phyloP scores from a whole-genome alignment of 1,140 invertebrate genomes.

The Solen grandis region DNA sequence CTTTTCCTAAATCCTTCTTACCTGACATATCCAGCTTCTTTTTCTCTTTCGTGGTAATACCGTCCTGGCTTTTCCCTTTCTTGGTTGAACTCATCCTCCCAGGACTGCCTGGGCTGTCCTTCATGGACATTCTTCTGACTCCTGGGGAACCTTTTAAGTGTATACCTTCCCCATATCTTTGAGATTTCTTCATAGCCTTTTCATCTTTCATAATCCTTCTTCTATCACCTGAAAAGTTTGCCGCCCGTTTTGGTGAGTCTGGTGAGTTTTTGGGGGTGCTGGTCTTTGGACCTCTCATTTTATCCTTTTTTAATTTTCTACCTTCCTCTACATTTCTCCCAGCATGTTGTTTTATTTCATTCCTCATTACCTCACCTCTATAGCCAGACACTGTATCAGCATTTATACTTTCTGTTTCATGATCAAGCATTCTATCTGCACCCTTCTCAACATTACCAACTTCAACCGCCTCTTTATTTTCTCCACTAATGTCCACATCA shows the following conservation, averaged over 20 bases:
- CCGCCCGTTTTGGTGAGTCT: conserved; percentile 12
- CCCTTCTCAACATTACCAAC: not conserved
- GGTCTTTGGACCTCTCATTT: conserved; percentile 30
- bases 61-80: not conserved
- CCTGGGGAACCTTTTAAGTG: not conserved
- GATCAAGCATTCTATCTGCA: not conserved
- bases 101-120: not conserved
- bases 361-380: not conserved
- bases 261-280: conserved; percentile 49
- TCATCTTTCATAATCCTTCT: not conserved
- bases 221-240: not conserved
- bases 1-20: not conserved
- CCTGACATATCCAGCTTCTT: not conserved
- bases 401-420: not conserved
- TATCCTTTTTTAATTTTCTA: not conserved
- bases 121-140: not conserved
- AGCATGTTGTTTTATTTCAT: not conserved
- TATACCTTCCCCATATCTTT: not conserved
- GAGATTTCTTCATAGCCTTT: not conserved
- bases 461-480: not conserved
- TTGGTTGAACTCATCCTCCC: not conserved
- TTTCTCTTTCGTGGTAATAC: not conserved
- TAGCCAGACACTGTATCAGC: not conserved
- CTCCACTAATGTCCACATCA: not conserved
- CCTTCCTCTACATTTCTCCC: not conserved